Base-by-base conservation (phyloP, 2,113 vertebrate genomes). In the Pedetes capensis region DNA sequence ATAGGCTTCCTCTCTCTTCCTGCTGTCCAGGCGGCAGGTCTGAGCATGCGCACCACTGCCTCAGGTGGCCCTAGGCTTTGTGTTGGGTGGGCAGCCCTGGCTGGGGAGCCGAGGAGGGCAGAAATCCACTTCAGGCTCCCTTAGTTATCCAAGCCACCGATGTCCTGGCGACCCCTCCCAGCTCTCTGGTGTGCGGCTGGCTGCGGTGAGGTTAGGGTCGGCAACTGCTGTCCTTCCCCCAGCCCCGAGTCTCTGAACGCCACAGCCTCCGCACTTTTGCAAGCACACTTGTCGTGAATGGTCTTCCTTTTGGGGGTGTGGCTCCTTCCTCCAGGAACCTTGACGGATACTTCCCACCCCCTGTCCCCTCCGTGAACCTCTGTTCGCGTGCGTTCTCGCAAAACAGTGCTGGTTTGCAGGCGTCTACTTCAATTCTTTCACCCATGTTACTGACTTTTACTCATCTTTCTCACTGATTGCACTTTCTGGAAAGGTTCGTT, bases 401-500 rank as follows among this genome's bases (percentile, higher is more conserved):
- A 88, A 95, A 44, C 0, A 0, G 9, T 27, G 3, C 11, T 90
- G 53, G 42, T 89, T 83, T 63, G 49, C 23, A 53, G 27, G 55
- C 55, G 20, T 34, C 32, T 57, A 25, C 69, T 82, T 88, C 61
- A 86, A 86, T 78, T 75, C 78, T 85, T 81, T 75, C 84, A 91
- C 80, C 89, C 88, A 87, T 32, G 32, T 39, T 84, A 66, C 17
- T 44, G 75, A 84, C 39, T 90, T 87, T 81, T 76, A 51, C 51
- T 86, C 75, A 55, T 68, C 82, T 96, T 93, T 83, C 93, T 86
- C 63, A 13, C 63, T 82, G 86, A 89, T 93, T 86, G 79, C 4
- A 49, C 5, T 82, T 61, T 92, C 64, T 91, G 85, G 32, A 61
- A 88, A 88, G 61, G 37, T 84, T 49, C 90, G 63, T 71, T 49